Base-by-base conservation (phyloP, 2,113 vertebrate genomes). In the Actenoides hombroni region DNA sequence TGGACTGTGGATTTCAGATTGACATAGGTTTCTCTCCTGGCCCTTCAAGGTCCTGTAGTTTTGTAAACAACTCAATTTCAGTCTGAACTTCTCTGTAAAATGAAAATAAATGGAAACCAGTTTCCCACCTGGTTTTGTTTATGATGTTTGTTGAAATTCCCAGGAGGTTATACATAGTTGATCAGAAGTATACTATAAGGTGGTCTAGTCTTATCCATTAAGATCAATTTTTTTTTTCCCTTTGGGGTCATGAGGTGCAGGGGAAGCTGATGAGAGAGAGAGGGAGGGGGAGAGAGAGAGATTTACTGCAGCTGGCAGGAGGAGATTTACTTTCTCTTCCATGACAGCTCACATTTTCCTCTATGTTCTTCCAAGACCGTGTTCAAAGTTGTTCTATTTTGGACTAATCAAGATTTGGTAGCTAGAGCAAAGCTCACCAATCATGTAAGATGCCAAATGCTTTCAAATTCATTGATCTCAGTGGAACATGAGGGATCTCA, bases 401-500 rank as follows among this genome's bases (percentile, higher is more conserved):
- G 89, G 67, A 64, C 83, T 94, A 89, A 95, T 94, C 83, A 92
- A 91, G 95, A 87, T 96, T 86, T 95, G 95, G 92, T 96, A 96
- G 80, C 94, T 79, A 35, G 60, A 91, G 70, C 77, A 96, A 85
- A 93, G 82, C 83, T 95, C 44, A 12, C 86, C 88, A 88, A 86
- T 90, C 81, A 40, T 48, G n/a, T 69, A 64, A 69, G 86, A 91
- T 49, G 94, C 93, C 95, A 96, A 65, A 79, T 29, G 70, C 91
- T 92, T 93, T 94, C 96, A 97, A 82, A 89, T 91, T 92, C 96
- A 96, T 95, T 91, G 96, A 97, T 94, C 88, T 96, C 85, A 26
- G 88, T 81, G 92, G 92, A 90, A 75, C 64, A 33, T 13, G 90
- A 94, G 88, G 88, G 73, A 93, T 61, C 86, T 88, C 83, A 93